Conservation (phyloP, 2,888 invertebrate genomes). For the Drosophila peninsularis region DNA sequence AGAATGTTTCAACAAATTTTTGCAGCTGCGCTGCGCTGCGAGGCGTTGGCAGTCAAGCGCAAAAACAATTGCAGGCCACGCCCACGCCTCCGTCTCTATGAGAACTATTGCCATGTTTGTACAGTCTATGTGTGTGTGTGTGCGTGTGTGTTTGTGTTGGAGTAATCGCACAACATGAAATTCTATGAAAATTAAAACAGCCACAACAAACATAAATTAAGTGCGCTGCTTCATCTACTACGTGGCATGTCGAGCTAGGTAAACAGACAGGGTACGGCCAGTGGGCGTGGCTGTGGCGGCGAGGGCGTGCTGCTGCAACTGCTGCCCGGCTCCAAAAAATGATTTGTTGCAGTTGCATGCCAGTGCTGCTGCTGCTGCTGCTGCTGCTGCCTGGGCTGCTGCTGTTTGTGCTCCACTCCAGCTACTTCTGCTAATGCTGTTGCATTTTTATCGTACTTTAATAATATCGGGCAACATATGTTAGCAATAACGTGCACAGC, state of each 20-base stretch:
- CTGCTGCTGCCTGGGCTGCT: slow-evolving; percentile 1
- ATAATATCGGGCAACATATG: slow-evolving; percentile 72
- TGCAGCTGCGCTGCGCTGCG: slow-evolving; percentile 8
- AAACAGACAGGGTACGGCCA: slow-evolving; percentile 20
- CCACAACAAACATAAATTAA: slow-evolving; percentile 51
- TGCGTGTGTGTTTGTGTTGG: slow-evolving; percentile 1
- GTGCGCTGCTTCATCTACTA: slow-evolving; percentile 39
- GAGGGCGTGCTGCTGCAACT: slow-evolving; percentile 6
- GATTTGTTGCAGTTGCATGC: slow-evolving; percentile 51
- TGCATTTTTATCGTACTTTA: slow-evolving; percentile 52
- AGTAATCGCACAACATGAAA: slow-evolving; percentile 48
- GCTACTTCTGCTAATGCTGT: slow-evolving; percentile 34
- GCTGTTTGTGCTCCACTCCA: slow-evolving; percentile 29
- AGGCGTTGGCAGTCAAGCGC: slow-evolving; percentile 19
- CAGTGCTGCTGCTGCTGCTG: slow-evolving; percentile 13
- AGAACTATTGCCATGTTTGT: background rate
- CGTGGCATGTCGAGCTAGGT: slow-evolving; percentile 39
- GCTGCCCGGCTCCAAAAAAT: slow-evolving; percentile 26
- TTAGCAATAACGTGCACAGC: slow-evolving; percentile 67
- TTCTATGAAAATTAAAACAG: slow-evolving; percentile 51
- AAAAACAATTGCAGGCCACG: slow-evolving; percentile 15
- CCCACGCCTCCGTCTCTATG: slow-evolving; percentile 5
- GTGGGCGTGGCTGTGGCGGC: background rate
- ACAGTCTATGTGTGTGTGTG: background rate
- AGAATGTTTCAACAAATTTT: slow-evolving; percentile 22